A percentile compares a stretch with the other conserved stretches of the same genome.
Evolutionary conservation across 2,888 invertebrate species (phyloP).

Genomic region (Disparrhopalites patrizii): DNA sequence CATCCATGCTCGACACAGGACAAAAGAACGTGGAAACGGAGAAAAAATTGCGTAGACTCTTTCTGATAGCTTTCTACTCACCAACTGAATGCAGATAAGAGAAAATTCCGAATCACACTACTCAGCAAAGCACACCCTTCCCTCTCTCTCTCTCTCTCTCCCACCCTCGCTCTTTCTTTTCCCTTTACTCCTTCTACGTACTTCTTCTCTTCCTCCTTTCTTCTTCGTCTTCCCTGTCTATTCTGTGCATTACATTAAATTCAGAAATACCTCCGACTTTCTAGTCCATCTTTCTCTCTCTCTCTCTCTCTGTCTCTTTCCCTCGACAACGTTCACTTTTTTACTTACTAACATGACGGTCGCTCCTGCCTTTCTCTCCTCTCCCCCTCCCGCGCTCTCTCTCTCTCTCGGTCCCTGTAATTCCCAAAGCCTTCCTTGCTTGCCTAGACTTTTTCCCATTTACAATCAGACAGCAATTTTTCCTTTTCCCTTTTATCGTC

Average conservation of each 20-base stretch:
- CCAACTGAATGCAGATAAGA: slow-evolving; percentile 44
- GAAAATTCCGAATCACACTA: slow-evolving; percentile 42
- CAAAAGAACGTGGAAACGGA: slow-evolving; percentile 31
- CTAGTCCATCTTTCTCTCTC: slow-evolving; percentile 22
- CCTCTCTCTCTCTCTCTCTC: slow-evolving; percentile 6
- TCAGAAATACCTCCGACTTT: slow-evolving; percentile 38
- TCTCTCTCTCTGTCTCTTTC: slow-evolving; percentile 1
- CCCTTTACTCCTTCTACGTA: no score
- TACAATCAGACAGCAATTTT: slow-evolving; percentile 42
- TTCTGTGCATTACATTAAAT: slow-evolving; percentile 40
- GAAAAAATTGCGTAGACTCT: slow-evolving; percentile 42
- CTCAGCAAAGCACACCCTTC: slow-evolving; percentile 41
- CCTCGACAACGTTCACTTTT: not conserved
- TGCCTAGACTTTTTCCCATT: slow-evolving; percentile 29
- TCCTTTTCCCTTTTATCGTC: slow-evolving; percentile 31
- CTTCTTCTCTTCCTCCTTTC: not conserved
- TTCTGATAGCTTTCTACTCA: slow-evolving; percentile 43
- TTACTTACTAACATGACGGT: not conserved
- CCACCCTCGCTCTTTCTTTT: no score
- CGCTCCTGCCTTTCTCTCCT: not conserved
- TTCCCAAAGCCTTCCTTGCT: no score
- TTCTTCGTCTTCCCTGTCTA: slow-evolving; percentile 18
- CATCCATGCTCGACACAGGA: slow-evolving; percentile 34
- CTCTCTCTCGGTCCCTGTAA: slow-evolving; percentile 2
- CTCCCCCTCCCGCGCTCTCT: slow-evolving; percentile 2